Evolutionary conservation across 2,888 invertebrate genomes (phyloP), one percentile per base, ranked within the genome.

Genomic region (Dryococelus australis): DNA sequence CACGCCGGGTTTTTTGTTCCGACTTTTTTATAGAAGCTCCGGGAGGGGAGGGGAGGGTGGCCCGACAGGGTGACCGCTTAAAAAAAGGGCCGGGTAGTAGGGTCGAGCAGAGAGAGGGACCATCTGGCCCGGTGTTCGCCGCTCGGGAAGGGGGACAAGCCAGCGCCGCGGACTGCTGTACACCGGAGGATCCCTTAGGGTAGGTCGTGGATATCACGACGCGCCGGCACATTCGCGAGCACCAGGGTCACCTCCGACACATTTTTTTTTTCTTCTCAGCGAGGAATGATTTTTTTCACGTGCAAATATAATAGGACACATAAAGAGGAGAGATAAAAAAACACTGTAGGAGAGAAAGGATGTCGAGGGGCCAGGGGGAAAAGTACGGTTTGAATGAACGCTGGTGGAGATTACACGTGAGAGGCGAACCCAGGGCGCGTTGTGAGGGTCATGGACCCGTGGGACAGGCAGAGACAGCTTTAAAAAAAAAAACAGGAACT

Each of bases 61-160:
- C 83, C 83, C 83, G 26, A 27, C 83, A 27, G 83, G 83, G 83
- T 83, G 83, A 83, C 83, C 83, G 83, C 83, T 83, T 83, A 35
- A 83, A 83, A 83, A 83, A 83, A 83, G n/a, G 35, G 35, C 20
- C 13, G 6, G 43, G 35, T 0, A 43, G 35, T 26, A 27, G 35
- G 28, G 83, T 26, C 28, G 27, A 10, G 16, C 35, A 13, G 83
- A 5, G 8, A 13, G 10, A 65, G 20, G 26, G 83, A 27, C 83
- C 83, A 83, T 83, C 83, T 83, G 83, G 83, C 43, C 83, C 28
- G 43, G 43, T 83, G 83, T 83, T 83, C 43, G 83, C 16, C 43
- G 83, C 20, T 43, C 35, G 35, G 13, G 28, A n/a, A n/a, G 28
- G 80, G 80, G 79, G 80, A 13, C 47, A 47, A 3, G 47, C 16